Evolutionary conservation across 2,888 invertebrate genomes (phyloP).

Genomic region (Archips crataeganus): DNA sequence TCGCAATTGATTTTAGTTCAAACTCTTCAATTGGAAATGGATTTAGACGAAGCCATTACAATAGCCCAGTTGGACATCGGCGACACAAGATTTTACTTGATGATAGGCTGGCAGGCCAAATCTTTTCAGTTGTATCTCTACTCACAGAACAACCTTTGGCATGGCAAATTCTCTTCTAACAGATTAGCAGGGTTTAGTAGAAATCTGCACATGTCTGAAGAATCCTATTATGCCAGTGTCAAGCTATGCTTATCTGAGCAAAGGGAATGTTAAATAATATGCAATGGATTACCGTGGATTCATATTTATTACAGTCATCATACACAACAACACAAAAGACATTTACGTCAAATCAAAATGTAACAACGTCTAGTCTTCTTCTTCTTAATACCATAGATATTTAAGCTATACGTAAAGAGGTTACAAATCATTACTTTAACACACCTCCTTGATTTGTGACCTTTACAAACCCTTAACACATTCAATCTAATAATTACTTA

Average conservation of each 20-base stretch:
- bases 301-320: too few species aligned
- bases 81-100: conserved; percentile 58
- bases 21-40: conserved; percentile 52
- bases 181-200: conserved; percentile 66
- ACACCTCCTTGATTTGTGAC: too few species aligned
- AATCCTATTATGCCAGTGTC: conserved; percentile 57
- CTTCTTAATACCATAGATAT: too few species aligned
- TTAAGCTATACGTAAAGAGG: too few species aligned
- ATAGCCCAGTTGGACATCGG: conserved; percentile 61
- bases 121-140: conserved; percentile 70
- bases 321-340: too few species aligned
- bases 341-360: too few species aligned
- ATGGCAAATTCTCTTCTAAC: conserved; percentile 67
- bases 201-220: conserved; percentile 62
- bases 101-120: conserved; percentile 67
- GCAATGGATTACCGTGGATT: too few species aligned
- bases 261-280: too few species aligned
- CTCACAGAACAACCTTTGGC: conserved; percentile 61
- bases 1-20: background rate
- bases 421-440: too few species aligned
- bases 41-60: conserved; percentile 65
- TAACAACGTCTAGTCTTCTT: too few species aligned
- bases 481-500: too few species aligned
- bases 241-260: conserved; percentile 61
- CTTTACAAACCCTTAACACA: too few species aligned